Conservation (phyloP, 1,140 invertebrate genomes). For the Bombus difficillimus region DNA sequence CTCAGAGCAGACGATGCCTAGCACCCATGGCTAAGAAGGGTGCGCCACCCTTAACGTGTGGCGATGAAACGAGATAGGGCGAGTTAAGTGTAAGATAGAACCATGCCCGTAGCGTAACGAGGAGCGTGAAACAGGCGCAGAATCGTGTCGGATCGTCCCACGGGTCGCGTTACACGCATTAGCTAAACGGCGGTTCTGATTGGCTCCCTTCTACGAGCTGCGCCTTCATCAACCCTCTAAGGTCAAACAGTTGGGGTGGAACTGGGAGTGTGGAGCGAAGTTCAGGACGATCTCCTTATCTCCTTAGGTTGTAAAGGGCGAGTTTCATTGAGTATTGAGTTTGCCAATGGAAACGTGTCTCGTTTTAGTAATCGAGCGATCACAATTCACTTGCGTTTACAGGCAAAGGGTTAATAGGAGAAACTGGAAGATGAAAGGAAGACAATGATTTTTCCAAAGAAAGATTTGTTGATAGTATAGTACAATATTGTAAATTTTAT, state of each 20-base stretch:
- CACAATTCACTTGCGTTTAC: constrained; percentile 4
- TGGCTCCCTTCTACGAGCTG: constrained; percentile 44
- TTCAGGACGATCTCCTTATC: constrained; percentile 25
- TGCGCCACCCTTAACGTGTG: constrained; percentile 13
- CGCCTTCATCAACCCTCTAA: constrained; percentile 31
- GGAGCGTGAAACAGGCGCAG: constrained; percentile 53
- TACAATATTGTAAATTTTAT: too few relatives aligned
- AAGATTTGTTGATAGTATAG: too few relatives aligned
- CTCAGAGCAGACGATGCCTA: not conserved
- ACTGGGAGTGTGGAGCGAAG: not conserved
- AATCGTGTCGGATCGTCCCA: constrained; percentile 61
- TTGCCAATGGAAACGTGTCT: not conserved
- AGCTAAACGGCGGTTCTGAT: constrained; percentile 69
- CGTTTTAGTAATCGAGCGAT: not conserved
- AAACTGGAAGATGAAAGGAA: too few relatives aligned
- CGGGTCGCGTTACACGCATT: constrained; percentile 67
- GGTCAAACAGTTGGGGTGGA: constrained; percentile 28
- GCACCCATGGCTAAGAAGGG: not conserved
- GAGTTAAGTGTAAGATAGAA: constrained; percentile 41
- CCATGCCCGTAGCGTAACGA: constrained; percentile 57
- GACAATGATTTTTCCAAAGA: too few relatives aligned
- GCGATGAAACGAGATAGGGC: constrained; percentile 29
- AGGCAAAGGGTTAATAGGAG: not conserved
- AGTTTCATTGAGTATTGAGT: not conserved
- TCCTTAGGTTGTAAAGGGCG: not conserved